Conservation (phyloP, 2,113 vertebrate species). For the Helogale parvula region DNA sequence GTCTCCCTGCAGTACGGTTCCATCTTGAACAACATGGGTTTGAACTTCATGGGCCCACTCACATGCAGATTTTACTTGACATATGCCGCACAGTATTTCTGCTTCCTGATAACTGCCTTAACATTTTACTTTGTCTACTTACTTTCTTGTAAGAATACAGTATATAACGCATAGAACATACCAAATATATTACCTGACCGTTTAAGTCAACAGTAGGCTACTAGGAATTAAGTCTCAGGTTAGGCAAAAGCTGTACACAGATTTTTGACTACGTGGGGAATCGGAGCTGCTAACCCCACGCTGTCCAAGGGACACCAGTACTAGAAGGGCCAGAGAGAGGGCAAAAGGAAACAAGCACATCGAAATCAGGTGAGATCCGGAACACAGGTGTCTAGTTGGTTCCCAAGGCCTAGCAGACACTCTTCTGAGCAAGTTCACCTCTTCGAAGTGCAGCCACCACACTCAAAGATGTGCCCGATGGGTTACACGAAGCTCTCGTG, state of each 20-base stretch:
- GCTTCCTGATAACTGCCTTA: not conserved
- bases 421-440: not conserved
- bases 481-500: not conserved
- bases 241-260: not conserved
- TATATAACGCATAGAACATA: not conserved
- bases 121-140: not conserved
- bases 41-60: not conserved
- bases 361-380: not conserved
- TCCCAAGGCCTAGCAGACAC: not conserved
- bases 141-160: not conserved
- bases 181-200: not conserved
- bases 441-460: not conserved
- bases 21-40: not conserved
- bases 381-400: not conserved
- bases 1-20: fast-evolving
- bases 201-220: not conserved
- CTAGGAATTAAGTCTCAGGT: not conserved
- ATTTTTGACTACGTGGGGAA: not conserved
- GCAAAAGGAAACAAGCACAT: not conserved
- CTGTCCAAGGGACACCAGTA: not conserved
- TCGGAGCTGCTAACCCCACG: not conserved
- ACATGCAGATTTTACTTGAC: not conserved
- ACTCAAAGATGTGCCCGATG: not conserved
- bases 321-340: not conserved
- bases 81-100: not conserved